Evolutionary conservation across 2,797 vertebrate genomes (phyloP).

Genomic region (Aplochiton taeniatus): DNA sequence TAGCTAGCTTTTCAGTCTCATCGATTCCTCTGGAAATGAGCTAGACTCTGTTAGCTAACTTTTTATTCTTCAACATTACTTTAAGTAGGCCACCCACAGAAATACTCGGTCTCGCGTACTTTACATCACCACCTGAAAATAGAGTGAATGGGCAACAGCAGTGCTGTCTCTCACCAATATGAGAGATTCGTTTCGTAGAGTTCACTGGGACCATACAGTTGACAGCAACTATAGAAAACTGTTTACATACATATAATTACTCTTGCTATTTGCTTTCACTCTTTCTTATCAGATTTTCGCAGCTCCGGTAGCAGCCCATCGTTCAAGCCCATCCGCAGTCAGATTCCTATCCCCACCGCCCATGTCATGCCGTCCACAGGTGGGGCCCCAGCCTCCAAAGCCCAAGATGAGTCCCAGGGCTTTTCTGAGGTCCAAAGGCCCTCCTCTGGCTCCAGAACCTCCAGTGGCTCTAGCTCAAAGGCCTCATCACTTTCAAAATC

Average conservation of each 20-base stretch:
- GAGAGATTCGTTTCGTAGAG: neutral
- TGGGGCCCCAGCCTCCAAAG: conserved; percentile 79
- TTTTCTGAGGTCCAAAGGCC: conserved; percentile 60
- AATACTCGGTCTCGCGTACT: conserved; percentile 42
- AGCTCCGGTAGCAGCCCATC: conserved; percentile 85
- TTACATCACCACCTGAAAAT: conserved; percentile 62
- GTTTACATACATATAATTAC: too few species aligned
- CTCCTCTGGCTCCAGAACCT: conserved; percentile 71
- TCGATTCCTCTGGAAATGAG: too few species aligned
- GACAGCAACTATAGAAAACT: too few species aligned
- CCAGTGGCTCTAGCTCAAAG: conserved; percentile 69
- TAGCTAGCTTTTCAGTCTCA: too few species aligned
- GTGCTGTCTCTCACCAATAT: neutral
- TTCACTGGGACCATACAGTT: too few species aligned
- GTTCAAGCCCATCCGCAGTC: conserved; percentile 94
- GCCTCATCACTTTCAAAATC: conserved; percentile 78
- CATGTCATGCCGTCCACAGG: conserved; percentile 98
- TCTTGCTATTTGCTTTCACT: neutral
- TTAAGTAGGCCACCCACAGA: conserved; percentile 66
- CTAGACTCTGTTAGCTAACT: conserved; percentile 52
- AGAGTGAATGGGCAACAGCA: conserved; percentile 42
- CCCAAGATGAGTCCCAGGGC: conserved; percentile 65
- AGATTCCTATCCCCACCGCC: conserved; percentile 94
- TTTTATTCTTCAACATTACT: conserved; percentile 48
- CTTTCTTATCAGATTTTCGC: conserved; percentile 79